These are phyloP conservation scores for Enteromius viviparus DNA, from an alignment of 2,797 vertebrate genomes.

Conservation along the genomic window DNA sequence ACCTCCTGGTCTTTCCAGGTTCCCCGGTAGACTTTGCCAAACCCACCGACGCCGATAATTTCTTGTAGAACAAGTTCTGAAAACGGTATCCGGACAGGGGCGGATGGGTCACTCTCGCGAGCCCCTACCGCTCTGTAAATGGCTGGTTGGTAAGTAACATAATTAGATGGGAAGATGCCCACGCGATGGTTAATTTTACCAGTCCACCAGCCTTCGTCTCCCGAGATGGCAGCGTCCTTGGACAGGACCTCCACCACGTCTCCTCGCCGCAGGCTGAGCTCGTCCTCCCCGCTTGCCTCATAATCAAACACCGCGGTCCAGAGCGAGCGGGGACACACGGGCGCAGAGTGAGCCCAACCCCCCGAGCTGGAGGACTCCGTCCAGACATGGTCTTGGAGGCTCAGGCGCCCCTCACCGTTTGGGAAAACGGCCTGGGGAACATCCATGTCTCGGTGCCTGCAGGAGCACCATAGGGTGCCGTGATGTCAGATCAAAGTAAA, in stretches of 20 bases:
- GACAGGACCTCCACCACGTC: slow-evolving; percentile 89
- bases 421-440: slow-evolving; percentile 84
- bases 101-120: slow-evolving; percentile 72
- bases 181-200: slow-evolving; percentile 87
- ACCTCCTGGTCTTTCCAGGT: slow-evolving; percentile 91
- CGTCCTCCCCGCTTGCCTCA: slow-evolving; percentile 88
- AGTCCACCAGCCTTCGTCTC: slow-evolving; percentile 92
- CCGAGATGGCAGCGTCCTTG: slow-evolving; percentile 86
- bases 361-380: slow-evolving; percentile 67
- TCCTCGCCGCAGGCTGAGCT: slow-evolving; percentile 85
- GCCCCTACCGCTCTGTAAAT: slow-evolving; percentile 72
- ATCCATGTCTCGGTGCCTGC: slow-evolving; percentile 83
- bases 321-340: slow-evolving; percentile 78
- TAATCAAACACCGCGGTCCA: slow-evolving; percentile 90
- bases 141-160: slow-evolving; percentile 81
- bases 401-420: slow-evolving; percentile 81
- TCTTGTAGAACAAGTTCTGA: slow-evolving; percentile 87
- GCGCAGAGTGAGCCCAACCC: slow-evolving; percentile 76
- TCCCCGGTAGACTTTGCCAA: slow-evolving; percentile 93
- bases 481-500: slow-evolving; percentile 65
- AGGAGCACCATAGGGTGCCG: slow-evolving; percentile 82
- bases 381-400: slow-evolving; percentile 75
- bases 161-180: slow-evolving; percentile 89
- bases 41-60: slow-evolving; percentile 93
- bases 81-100: slow-evolving; percentile 85